Percentiles rank a stretch among this genome's conserved stretches.
phyloP scores from a whole-genome alignment of 2,113 vertebrate genomes.

The Laticauda laticaudata region DNA sequence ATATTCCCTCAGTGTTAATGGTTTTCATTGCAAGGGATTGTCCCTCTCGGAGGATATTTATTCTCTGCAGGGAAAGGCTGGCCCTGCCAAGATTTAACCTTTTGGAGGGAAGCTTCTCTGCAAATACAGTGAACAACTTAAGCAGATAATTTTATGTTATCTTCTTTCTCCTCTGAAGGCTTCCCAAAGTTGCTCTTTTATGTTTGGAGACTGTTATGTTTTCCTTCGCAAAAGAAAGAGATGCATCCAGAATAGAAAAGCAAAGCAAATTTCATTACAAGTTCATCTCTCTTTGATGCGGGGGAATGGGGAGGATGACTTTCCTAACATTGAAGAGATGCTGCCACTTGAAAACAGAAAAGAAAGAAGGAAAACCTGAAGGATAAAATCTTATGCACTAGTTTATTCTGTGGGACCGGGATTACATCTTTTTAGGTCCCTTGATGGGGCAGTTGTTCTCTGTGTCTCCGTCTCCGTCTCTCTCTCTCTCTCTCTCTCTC shows the following conservation, averaged over 20 bases:
- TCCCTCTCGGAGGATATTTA: not conserved
- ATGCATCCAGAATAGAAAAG: not conserved
- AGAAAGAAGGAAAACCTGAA: not conserved
- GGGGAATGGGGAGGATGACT: not conserved
- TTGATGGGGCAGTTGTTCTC: not conserved
- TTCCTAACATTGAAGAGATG: not conserved
- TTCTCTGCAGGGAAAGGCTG: constrained; percentile 50
- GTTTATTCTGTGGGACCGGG: not conserved
- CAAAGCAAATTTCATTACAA: constrained; percentile 1
- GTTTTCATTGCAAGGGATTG: constrained; percentile 23
- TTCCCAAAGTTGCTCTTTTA: constrained; percentile 40
- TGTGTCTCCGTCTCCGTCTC: accelerated
- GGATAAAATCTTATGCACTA: not conserved
- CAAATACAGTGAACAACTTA: constrained; percentile 36
- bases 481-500: not conserved
- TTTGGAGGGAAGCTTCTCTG: constrained; percentile 44
- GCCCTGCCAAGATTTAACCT: constrained; percentile 48
- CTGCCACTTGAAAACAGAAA: not conserved
- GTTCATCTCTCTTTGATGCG: constrained; percentile 9
- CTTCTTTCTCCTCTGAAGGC: constrained; percentile 35
- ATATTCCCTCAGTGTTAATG: constrained; percentile 27
- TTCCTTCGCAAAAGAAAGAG: constrained; percentile 11
- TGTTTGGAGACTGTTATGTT: not conserved
- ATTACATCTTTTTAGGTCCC: not conserved
- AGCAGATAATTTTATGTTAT: constrained; percentile 9